phyloP scores from a whole-genome alignment of 2,113 vertebrate genomes.

The Odontophorus gujanensis region DNA sequence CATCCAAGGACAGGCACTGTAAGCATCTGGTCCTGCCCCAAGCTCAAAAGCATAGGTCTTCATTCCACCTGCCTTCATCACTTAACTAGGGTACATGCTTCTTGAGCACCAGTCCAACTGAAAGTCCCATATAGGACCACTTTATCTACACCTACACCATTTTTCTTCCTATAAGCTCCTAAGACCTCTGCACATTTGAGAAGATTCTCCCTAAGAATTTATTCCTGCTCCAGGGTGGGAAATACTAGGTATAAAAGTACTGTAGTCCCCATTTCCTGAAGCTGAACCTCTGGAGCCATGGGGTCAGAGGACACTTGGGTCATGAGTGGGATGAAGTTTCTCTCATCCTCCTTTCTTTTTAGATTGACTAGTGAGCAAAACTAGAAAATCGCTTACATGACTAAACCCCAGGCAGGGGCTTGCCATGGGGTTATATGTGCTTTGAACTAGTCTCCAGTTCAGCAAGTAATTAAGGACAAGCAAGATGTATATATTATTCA shows the following conservation, averaged over 20 bases:
- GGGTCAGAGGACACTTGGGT: neutral
- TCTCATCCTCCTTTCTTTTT: neutral
- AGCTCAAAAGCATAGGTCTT: neutral
- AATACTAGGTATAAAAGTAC: neutral
- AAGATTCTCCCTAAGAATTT: neutral
- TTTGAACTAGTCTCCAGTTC: neutral
- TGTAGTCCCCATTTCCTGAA: neutral
- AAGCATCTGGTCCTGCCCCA: neutral
- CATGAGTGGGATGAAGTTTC: neutral
- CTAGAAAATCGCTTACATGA: neutral
- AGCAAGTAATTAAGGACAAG: neutral
- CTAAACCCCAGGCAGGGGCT: neutral
- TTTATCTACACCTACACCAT: neutral
- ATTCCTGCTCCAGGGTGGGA: too few species aligned
- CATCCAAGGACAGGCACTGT: neutral
- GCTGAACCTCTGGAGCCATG: neutral
- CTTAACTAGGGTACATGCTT: neutral
- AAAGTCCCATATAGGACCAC: accelerated
- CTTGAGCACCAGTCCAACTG: neutral
- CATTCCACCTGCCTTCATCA: neutral
- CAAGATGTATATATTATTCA: neutral
- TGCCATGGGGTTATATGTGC: accelerated
- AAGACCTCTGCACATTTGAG: accelerated
- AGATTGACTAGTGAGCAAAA: neutral
- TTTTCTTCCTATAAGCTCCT: neutral